phyloP scores from a whole-genome alignment of 2,888 invertebrate species.

The Listrodromus nycthemerus region DNA sequence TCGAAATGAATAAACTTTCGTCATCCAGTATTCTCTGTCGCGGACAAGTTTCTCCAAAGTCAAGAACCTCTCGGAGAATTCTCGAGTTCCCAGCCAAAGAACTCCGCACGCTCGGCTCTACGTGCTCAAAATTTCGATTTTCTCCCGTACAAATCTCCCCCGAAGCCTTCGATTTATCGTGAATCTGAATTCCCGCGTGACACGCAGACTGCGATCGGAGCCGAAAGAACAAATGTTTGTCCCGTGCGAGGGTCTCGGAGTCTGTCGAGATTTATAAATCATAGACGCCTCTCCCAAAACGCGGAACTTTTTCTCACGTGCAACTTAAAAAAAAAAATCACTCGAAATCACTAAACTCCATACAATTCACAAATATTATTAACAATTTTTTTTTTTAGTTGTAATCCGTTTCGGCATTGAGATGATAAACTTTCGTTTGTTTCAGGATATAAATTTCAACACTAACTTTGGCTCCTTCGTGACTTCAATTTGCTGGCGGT shows the following conservation, averaged over 20 bases:
- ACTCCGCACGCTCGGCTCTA: not conserved
- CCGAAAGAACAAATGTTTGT: conserved; percentile 9
- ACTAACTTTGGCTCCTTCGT: conserved; percentile 80
- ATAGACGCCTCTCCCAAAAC: not conserved
- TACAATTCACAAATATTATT: not conserved
- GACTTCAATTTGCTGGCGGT: conserved; percentile 80
- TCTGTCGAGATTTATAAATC: conserved; percentile 8
- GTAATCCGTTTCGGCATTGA: not conserved
- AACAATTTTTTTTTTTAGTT: not conserved
- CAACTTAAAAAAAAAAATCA: conserved; percentile 2
- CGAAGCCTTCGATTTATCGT: conserved; percentile 21
- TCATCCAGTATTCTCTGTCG: conserved; percentile 2
- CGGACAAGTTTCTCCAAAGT: conserved; percentile 15
- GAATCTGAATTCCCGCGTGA: conserved; percentile 26
- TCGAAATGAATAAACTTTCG: not conserved
- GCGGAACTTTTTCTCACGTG: not conserved
- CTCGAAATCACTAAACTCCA: conserved; percentile 2
- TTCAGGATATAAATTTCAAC: conserved; percentile 26
- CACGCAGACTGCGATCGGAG: conserved; percentile 8
- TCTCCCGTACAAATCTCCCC: not conserved
- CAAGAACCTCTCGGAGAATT: conserved; percentile 26
- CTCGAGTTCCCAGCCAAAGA: conserved; percentile 3
- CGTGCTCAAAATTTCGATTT: conserved; percentile 49
- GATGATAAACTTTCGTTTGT: not conserved
- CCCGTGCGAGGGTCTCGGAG: not conserved